Conservation (phyloP, 2,797 vertebrate genomes). For the Meriones psammophilus region DNA sequence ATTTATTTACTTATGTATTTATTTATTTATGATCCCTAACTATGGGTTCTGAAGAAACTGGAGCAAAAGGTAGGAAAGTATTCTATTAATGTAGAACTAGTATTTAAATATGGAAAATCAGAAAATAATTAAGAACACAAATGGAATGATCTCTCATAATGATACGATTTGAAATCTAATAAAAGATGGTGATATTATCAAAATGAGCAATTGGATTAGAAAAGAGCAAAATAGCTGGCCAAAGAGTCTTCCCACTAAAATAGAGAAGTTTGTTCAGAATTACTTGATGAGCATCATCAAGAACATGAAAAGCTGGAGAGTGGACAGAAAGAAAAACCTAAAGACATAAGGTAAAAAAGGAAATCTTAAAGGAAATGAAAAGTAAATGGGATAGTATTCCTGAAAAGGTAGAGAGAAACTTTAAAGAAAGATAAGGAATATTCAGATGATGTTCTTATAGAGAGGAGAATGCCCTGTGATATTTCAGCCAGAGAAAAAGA, state of each 20-base stretch:
- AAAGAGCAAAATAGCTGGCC: background rate
- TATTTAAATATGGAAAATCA: background rate
- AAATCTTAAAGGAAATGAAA: background rate
- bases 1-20: background rate
- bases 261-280: background rate
- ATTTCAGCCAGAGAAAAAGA: background rate
- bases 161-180: conserved; percentile 2
- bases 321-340: background rate
- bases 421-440: background rate
- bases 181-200: background rate
- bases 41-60: background rate
- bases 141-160: background rate
- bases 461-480: background rate
- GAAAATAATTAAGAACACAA: background rate
- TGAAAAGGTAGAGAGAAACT: background rate
- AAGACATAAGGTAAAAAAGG: background rate
- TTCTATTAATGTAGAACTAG: background rate
- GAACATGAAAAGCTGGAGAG: background rate
- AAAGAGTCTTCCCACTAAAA: background rate
- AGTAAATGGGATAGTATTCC: too few relatives aligned
- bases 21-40: background rate
- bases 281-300: background rate
- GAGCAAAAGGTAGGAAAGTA: background rate
- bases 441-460: background rate
- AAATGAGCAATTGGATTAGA: background rate